These are phyloP conservation scores for Musca vetustissima DNA, from an alignment of 1,140 invertebrate genomes.

Conservation along the genomic window DNA sequence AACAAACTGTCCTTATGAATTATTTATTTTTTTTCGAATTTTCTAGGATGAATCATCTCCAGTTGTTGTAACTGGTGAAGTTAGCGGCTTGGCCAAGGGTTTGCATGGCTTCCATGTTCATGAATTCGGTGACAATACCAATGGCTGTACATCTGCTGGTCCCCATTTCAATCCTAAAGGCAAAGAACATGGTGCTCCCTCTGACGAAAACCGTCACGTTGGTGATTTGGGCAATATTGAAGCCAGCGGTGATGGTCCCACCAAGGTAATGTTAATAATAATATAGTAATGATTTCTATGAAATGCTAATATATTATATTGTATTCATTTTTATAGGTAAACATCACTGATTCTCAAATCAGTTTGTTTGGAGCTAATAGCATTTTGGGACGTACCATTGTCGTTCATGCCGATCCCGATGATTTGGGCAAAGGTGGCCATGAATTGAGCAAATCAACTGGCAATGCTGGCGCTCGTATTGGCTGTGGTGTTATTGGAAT, in stretches of 20 bases:
- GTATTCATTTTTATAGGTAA: constrained; percentile 54
- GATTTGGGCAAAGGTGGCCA: constrained; percentile 93
- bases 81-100: constrained; percentile 70
- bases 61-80: constrained; percentile 71
- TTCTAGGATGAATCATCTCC: constrained; percentile 57
- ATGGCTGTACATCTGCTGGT: constrained; percentile 94
- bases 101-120: constrained; percentile 93
- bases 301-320: constrained; percentile 15
- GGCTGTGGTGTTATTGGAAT: constrained; percentile 98
- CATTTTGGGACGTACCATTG: constrained; percentile 86
- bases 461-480: constrained; percentile 93
- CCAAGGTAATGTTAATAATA: constrained; percentile 55
- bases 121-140: constrained; percentile 95
- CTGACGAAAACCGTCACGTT: constrained; percentile 73
- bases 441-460: constrained; percentile 91
- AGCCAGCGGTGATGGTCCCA: constrained; percentile 70
- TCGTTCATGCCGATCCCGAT: constrained; percentile 92
- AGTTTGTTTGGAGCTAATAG: constrained; percentile 74
- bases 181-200: constrained; percentile 84
- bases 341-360: constrained; percentile 74
- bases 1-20: too few relatives aligned
- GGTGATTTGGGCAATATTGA: constrained; percentile 92
- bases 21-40: too few relatives aligned
- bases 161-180: constrained; percentile 91
- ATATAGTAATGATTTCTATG: too few relatives aligned